A percentile compares a stretch with the other conserved stretches of the same genome.
phyloP scores from a whole-genome alignment of 2,113 vertebrate species.

The Paedocypris sp. region DNA sequence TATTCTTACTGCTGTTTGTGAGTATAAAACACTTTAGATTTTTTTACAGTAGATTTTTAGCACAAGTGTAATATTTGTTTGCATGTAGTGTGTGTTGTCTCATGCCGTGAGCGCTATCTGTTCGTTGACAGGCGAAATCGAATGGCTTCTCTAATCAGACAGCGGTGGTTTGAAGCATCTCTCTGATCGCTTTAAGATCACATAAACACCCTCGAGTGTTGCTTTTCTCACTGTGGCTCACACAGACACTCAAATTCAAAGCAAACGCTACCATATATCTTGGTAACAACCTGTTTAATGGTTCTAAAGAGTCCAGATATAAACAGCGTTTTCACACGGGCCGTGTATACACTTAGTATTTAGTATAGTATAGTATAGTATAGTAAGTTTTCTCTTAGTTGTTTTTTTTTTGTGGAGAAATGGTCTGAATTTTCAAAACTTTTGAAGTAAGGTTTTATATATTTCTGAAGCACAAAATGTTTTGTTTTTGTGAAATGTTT shows the following conservation, averaged over 20 bases:
- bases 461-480: no score
- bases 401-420: no score
- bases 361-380: no score
- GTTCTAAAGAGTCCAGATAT: constrained; percentile 39
- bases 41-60: neutral
- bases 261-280: constrained; percentile 35
- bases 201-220: constrained; percentile 52
- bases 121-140: constrained; percentile 63
- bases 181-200: constrained; percentile 51
- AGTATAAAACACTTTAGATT: no score
- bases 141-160: constrained; percentile 55
- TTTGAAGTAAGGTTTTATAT: no score
- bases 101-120: constrained; percentile 55
- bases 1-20: no score
- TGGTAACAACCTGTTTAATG: constrained; percentile 22
- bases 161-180: constrained; percentile 56
- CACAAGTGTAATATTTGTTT: no score
- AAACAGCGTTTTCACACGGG: constrained; percentile 40
- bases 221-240: constrained; percentile 19
- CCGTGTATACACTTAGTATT: neutral
- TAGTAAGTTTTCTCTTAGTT: no score
- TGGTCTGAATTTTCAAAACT: no score
- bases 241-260: constrained; percentile 26
- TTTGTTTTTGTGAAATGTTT: no score
- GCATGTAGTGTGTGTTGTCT: constrained; percentile 44